Conservation (phyloP, 2,113 vertebrate genomes). For the Hyaena hyaena region DNA sequence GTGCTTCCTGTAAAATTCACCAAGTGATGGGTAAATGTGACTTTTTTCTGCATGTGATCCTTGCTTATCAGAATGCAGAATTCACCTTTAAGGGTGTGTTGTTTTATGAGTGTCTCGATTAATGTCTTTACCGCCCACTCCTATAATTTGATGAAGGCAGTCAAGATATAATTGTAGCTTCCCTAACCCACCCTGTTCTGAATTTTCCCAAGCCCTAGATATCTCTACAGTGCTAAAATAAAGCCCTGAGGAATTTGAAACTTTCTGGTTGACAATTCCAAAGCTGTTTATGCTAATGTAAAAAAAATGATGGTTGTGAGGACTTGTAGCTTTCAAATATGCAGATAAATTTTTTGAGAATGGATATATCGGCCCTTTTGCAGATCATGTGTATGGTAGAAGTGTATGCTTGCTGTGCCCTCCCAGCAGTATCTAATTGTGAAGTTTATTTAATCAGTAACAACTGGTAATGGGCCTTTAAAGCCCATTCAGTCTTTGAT, state of each 20-base stretch:
- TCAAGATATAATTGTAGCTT: conserved; percentile 53
- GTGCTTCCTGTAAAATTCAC: neutral
- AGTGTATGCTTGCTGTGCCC: neutral
- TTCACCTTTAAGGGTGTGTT: conserved; percentile 32
- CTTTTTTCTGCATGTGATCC: neutral
- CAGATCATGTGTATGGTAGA: neutral
- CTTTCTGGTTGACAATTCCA: neutral
- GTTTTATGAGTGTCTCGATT: conserved; percentile 43
- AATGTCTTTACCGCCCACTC: conserved; percentile 50
- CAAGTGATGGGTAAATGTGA: neutral
- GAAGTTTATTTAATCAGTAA: conserved; percentile 35
- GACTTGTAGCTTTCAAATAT: neutral
- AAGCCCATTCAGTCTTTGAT: neutral
- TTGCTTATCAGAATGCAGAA: neutral
- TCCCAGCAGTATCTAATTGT: neutral
- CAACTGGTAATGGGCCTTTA: neutral
- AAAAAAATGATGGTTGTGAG: neutral
- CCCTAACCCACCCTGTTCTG: neutral
- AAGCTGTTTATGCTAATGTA: neutral
- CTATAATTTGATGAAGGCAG: conserved; percentile 52
- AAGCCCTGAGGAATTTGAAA: neutral
- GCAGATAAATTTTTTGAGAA: neutral
- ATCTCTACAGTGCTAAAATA: neutral
- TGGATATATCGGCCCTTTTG: neutral
- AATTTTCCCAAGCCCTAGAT: conserved; percentile 27